Conservation (phyloP, 2,113 vertebrate genomes). For the Macrotis lagotis region DNA sequence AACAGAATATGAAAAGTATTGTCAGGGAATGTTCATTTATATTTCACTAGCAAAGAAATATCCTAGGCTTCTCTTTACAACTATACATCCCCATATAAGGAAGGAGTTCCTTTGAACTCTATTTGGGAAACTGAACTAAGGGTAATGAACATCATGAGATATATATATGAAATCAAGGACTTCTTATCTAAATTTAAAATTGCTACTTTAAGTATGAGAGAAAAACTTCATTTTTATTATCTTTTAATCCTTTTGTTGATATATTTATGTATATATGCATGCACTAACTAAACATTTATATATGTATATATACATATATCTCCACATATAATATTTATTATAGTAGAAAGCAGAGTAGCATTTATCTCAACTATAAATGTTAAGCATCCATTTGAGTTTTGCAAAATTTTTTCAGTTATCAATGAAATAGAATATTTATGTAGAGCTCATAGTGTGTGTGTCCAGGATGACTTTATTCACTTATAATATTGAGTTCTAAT, state of each 20-base stretch:
- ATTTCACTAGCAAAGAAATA: neutral
- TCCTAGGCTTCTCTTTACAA: neutral
- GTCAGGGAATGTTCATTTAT: neutral
- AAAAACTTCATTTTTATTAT: neutral
- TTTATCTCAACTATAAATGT: neutral
- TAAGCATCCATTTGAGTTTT: neutral
- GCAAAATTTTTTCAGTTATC: neutral
- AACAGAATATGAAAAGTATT: neutral
- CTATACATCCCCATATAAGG: neutral
- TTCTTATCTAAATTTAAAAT: neutral
- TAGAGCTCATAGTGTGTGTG: neutral
- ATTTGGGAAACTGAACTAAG: neutral
- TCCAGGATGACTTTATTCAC: slow-evolving; percentile 51
- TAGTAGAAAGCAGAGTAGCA: neutral
- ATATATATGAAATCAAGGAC: neutral
- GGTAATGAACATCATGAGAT: neutral
- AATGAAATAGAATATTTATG: neutral
- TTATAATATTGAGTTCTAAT: slow-evolving; percentile 56
- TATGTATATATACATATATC: too few relatives aligned
- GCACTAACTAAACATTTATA: neutral
- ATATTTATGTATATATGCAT: too few relatives aligned
- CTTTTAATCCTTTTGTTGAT: neutral
- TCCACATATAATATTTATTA: neutral
- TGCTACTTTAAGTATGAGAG: neutral
- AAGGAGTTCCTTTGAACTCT: neutral